Percentiles rank a stretch among this genome's conserved stretches.
Conservation (phyloP, 2,888 invertebrate genomes). For the Drosophila atripex region DNA sequence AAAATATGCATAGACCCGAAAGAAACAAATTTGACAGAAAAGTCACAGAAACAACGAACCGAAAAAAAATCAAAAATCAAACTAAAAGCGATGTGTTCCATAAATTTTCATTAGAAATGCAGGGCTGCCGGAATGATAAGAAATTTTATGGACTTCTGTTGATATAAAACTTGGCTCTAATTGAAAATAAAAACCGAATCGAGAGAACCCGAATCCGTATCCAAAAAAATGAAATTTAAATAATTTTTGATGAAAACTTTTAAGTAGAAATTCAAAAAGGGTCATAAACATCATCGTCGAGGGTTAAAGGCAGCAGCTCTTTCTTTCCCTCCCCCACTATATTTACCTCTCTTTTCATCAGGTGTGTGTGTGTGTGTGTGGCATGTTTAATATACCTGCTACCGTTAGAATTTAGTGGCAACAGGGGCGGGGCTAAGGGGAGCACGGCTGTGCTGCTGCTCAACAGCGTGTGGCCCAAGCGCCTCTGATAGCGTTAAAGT, state of each 20-base stretch:
- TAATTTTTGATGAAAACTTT: slow-evolving; percentile 34
- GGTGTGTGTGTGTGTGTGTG: slow-evolving; percentile 30
- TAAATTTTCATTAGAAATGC: slow-evolving; percentile 64
- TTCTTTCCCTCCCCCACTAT: slow-evolving; percentile 2
- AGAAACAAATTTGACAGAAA: slow-evolving; percentile 9
- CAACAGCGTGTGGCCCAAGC: slow-evolving; percentile 8
- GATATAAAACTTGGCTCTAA: slow-evolving; percentile 40
- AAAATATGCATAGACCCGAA: no score
- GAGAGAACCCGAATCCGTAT: background rate
- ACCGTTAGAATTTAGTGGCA: slow-evolving; percentile 63
- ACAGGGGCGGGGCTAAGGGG: slow-evolving; percentile 1
- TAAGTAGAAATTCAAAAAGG: slow-evolving; percentile 36
- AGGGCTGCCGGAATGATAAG: slow-evolving; percentile 29
- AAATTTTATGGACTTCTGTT: slow-evolving; percentile 21
- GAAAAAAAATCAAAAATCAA: background rate
- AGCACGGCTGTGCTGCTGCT: background rate
- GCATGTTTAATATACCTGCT: slow-evolving; percentile 52
- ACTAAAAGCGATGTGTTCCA: slow-evolving; percentile 22
- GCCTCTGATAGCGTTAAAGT: slow-evolving; percentile 31
- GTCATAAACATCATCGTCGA: slow-evolving; percentile 53
- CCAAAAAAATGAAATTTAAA: slow-evolving; percentile 40
- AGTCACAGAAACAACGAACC: background rate
- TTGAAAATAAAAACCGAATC: slow-evolving; percentile 37
- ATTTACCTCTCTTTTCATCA: background rate
- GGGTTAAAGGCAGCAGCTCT: slow-evolving; percentile 1